phyloP scores from a whole-genome alignment of 2,888 invertebrate genomes.

The Acanthosepion esculentum region DNA sequence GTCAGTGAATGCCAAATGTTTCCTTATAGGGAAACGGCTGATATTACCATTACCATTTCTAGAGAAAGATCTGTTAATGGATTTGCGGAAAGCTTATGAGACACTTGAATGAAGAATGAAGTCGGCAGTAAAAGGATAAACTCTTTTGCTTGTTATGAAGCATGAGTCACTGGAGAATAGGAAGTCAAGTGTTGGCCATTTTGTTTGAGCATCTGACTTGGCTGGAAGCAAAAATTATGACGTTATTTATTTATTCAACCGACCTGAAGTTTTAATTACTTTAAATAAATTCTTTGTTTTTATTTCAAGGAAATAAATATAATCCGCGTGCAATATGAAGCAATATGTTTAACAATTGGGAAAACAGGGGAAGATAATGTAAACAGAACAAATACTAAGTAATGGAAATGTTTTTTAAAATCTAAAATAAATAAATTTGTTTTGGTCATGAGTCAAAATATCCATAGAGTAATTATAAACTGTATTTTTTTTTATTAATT shows the following conservation, averaged over 20 bases:
- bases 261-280: not conserved
- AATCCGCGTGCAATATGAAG: not conserved
- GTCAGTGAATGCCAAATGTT: no score
- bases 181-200: not conserved
- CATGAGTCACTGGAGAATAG: not conserved
- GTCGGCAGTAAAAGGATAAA: not conserved
- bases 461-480: no score
- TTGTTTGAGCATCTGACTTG: not conserved
- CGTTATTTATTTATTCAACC: constrained; percentile 6
- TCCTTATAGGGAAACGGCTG: no score
- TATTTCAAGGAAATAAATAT: not conserved
- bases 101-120: constrained; percentile 20
- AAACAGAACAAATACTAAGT: not conserved
- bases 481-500: no score
- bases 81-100: not conserved
- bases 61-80: not conserved
- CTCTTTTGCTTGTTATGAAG: not conserved
- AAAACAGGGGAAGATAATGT: not conserved
- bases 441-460: not conserved
- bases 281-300: constrained; percentile 11
- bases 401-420: not conserved
- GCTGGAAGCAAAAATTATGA: not conserved
- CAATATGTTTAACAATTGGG: not conserved
- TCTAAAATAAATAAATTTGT: not conserved
- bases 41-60: not conserved